A percentile compares a stretch with the other conserved stretches of the same genome.
Conservation (phyloP, 2,113 vertebrate genomes). For the Vimba vimba region DNA sequence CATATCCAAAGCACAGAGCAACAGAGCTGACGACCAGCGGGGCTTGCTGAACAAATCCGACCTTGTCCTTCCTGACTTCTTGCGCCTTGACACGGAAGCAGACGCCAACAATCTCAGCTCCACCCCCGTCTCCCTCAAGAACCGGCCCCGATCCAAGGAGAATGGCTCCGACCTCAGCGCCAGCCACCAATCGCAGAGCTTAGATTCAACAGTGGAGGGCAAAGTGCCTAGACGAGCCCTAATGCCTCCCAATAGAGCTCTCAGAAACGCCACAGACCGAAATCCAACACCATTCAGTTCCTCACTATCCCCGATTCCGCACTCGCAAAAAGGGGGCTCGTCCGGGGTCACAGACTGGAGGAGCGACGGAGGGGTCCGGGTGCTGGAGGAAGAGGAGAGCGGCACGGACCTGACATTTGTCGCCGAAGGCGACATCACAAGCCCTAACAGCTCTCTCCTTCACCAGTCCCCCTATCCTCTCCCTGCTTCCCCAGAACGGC, state of each 20-base stretch:
- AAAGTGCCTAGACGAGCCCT: conserved; percentile 68
- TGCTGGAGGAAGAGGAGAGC: conserved; percentile 87
- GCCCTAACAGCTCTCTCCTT: conserved; percentile 89
- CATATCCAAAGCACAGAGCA: conserved; percentile 99
- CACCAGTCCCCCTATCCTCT: conserved; percentile 76
- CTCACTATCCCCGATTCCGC: conserved; percentile 76
- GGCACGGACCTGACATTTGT: conserved; percentile 89
- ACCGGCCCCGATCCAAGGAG: conserved; percentile 67
- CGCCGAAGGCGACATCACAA: conserved; percentile 90
- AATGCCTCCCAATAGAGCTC: conserved; percentile 58
- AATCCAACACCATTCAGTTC: conserved; percentile 68
- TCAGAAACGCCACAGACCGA: conserved; percentile 63
- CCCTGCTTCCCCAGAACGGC: conserved; percentile 71
- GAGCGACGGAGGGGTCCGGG: conserved; percentile 77
- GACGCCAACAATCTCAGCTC: conserved; percentile 68
- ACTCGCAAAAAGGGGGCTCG: conserved; percentile 42
- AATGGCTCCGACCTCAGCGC: conserved; percentile 67
- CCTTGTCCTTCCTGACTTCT: conserved; percentile 93
- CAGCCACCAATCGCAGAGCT: conserved; percentile 74
- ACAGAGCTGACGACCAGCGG: conserved; percentile 96
- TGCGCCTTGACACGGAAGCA: conserved; percentile 76
- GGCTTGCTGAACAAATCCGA: conserved; percentile 97
- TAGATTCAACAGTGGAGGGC: conserved; percentile 74
- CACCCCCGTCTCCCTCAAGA: conserved; percentile 69
- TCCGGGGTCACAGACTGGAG: conserved; percentile 70